Base-by-base conservation (phyloP, 2,797 vertebrate genomes). In the Apodemus agrarius region DNA sequence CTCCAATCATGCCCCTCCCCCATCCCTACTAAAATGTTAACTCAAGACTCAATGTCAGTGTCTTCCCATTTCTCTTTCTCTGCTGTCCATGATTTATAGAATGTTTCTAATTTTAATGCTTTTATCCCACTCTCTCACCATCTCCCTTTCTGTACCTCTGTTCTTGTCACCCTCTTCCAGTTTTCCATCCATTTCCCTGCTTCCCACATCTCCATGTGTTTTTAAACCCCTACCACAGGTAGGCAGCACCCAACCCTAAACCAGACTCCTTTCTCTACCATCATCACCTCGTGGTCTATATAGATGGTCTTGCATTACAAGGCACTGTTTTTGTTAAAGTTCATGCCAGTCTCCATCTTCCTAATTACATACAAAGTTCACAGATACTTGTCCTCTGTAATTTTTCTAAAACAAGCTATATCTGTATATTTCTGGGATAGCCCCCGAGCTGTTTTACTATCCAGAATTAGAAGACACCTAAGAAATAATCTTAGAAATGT, bases 401-500 rank as follows among this genome's bases (percentile, higher is more conserved):
- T 24, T 78, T 69, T 21, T 29, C 31, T 59, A 91, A 61, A 61
- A 93, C 31, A 79, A 76, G 37, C 79, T 49, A 79, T 69, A 86
- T 91, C 78, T 83, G 87, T 57, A 10, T 0, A 57, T 4, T 92
- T 84, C 2, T 85, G 74, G 72, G 54, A 54, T 72, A 91, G 74
- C 40, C 83, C 29, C 79, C 67, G 34, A 82, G 29, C 29, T 54
- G 34, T 13, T 10, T 82, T 89, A 86, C 59, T 86, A 91, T 54
- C 43, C 65, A 61, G 49, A 59, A n/a, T 95, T 76, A 79, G 29
- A 92, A 91, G 78, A 88, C 54, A 95, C 49, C 61, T 79, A 52
- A 90, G 46, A 86, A 63, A 75, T 63, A 75, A 86, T 26, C 49
- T 85, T 67, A 85, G 95, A 93, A 95, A 83, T 52, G 17, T 86